A percentile compares a stretch with the other conserved stretches of the same genome.
Conservation (phyloP, 2,888 invertebrate species). For the Harpalus rubripes region DNA sequence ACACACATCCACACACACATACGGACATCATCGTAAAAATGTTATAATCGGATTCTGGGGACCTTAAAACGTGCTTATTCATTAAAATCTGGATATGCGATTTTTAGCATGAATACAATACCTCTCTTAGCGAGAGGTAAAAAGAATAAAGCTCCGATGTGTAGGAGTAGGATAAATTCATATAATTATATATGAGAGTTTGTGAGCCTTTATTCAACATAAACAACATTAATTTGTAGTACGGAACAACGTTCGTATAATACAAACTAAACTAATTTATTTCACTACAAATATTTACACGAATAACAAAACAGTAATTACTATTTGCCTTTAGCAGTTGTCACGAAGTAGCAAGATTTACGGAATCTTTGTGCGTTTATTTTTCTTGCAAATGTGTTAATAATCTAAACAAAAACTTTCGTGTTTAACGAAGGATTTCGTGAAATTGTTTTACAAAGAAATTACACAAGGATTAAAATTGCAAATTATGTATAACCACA, state of each 20-base stretch:
- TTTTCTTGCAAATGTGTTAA: slow-evolving; percentile 20
- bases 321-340: slow-evolving; percentile 48
- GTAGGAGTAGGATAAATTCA: neutral
- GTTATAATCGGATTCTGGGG: too few species aligned
- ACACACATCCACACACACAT: too few species aligned
- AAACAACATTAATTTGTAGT: slow-evolving; percentile 13
- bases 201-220: slow-evolving; percentile 24
- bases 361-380: slow-evolving; percentile 28
- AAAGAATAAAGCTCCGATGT: neutral
- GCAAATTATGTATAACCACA: neutral
- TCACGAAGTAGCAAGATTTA: slow-evolving; percentile 18
- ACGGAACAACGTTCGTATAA: slow-evolving; percentile 16
- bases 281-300: slow-evolving; percentile 43
- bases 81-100: too few species aligned
- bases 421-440: neutral
- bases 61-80: too few species aligned
- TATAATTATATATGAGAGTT: slow-evolving; percentile 3
- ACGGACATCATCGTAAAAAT: too few species aligned
- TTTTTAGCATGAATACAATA: too few species aligned
- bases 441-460: slow-evolving; percentile 2
- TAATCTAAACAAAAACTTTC: slow-evolving; percentile 17
- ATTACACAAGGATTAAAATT: neutral
- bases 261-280: slow-evolving; percentile 41
- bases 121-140: too few species aligned
- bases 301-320: slow-evolving; percentile 50